Evolutionary conservation across 2,113 vertebrate genomes (phyloP).

Genomic region (Raja brachyura): DNA sequence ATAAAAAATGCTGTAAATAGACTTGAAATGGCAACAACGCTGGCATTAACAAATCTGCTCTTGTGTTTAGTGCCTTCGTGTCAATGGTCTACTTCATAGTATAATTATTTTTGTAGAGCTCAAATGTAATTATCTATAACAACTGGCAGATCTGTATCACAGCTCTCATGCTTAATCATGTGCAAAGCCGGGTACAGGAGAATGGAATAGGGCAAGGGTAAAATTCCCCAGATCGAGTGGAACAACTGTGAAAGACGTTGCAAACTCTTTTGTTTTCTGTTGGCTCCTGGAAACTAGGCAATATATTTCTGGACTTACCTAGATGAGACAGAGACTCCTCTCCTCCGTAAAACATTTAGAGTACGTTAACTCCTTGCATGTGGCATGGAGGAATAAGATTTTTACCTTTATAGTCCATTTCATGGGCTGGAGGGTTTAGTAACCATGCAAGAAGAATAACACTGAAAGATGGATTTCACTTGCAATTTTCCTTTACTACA

Average conservation of each 20-base stretch:
- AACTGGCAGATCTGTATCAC: background rate
- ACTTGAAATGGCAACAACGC: background rate
- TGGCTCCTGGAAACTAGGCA: background rate
- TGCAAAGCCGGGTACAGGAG: background rate
- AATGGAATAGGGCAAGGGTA: background rate
- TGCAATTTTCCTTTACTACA: background rate
- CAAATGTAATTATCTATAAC: background rate
- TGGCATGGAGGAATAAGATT: background rate
- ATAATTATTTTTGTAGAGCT: background rate
- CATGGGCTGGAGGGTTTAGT: background rate
- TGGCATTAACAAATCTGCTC: background rate
- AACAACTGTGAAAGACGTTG: background rate
- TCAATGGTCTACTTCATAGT: background rate
- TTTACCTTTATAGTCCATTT: background rate
- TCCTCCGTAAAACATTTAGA: background rate
- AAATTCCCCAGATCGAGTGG: background rate
- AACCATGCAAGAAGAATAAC: background rate
- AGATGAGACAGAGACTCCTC: background rate
- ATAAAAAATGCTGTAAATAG: background rate
- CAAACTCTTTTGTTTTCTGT: background rate
- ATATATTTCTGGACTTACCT: background rate
- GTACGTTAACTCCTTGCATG: background rate
- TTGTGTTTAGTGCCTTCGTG: background rate
- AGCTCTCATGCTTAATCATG: background rate
- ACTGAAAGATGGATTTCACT: background rate